A percentile compares a stretch with the other conserved stretches of the same genome.
Conservation (phyloP, 2,888 invertebrate genomes). For the Tuta absoluta region DNA sequence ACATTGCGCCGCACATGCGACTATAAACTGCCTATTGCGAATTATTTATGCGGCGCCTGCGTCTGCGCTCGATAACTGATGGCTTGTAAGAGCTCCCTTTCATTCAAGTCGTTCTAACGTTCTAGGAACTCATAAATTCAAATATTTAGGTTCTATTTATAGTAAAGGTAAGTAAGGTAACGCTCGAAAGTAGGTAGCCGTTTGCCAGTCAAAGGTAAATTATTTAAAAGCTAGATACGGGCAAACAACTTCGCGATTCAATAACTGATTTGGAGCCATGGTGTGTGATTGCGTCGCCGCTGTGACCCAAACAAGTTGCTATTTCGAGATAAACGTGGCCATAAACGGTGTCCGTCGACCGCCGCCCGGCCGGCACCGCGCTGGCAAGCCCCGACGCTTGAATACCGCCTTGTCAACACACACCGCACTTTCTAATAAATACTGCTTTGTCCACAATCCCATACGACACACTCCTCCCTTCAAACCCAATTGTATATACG, state of each 20-base stretch:
- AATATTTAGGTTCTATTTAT: not conserved
- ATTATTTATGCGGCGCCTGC: slow-evolving; percentile 61
- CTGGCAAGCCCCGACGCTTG: slow-evolving; percentile 19
- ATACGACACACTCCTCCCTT: not conserved
- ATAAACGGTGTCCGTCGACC: slow-evolving; percentile 62
- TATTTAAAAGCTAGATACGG: not conserved
- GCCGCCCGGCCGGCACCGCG: slow-evolving; percentile 27
- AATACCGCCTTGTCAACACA: slow-evolving; percentile 30
- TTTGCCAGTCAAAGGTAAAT: not conserved
- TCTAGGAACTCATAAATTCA: not conserved
- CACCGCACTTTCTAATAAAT: slow-evolving; percentile 63
- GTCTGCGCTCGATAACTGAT: slow-evolving; percentile 25
- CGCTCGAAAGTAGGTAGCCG: not conserved
- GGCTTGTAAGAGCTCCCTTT: not conserved
- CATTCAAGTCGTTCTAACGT: not conserved
- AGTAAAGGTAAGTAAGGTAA: not conserved
- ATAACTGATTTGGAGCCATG: slow-evolving; percentile 69
- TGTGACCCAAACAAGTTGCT: slow-evolving; percentile 77
- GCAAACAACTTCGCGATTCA: slow-evolving; percentile 51
- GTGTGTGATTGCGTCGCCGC: slow-evolving; percentile 69
- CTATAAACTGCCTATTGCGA: slow-evolving; percentile 51
- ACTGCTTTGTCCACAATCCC: slow-evolving; percentile 40
- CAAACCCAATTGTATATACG: not conserved
- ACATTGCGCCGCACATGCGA: slow-evolving; percentile 53
- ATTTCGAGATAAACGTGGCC: slow-evolving; percentile 78